Evolutionary conservation across 2,797 vertebrate genomes (phyloP).

Genomic region (Holocentrus rufus): DNA sequence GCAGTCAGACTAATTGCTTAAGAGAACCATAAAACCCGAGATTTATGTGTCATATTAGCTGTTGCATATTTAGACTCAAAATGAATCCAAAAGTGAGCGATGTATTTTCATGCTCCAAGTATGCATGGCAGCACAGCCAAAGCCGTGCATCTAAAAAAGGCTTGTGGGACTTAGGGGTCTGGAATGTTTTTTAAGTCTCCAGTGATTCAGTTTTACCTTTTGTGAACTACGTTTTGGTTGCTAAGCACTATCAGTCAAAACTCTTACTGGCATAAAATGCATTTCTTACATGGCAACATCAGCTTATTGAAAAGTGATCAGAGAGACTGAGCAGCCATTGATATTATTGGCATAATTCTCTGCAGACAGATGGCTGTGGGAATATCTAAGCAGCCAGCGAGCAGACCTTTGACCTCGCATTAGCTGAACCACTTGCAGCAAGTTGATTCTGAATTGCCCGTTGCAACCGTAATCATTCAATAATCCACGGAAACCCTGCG

Average conservation of each 20-base stretch:
- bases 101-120: slow-evolving; percentile 19
- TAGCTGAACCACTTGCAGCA: background rate
- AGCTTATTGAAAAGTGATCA: slow-evolving; percentile 51
- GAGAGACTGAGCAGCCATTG: slow-evolving; percentile 7
- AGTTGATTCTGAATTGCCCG: background rate
- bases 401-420: background rate
- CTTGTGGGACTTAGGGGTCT: slow-evolving; percentile 21
- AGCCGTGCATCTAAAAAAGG: slow-evolving; percentile 26
- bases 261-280: slow-evolving; percentile 4
- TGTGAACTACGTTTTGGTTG: slow-evolving; percentile 42
- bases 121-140: slow-evolving; percentile 21
- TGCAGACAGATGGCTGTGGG: background rate
- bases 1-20: background rate
- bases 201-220: slow-evolving; percentile 36
- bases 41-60: slow-evolving; percentile 1
- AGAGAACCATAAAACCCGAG: background rate
- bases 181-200: slow-evolving; percentile 42
- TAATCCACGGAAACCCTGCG: background rate
- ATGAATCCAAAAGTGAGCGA: background rate
- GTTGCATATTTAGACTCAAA: background rate
- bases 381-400: background rate
- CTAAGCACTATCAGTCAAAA: slow-evolving; percentile 27
- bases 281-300: slow-evolving; percentile 8
- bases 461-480: background rate
- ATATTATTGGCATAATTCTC: slow-evolving; percentile 14